Conservation (phyloP, 1,140 invertebrate species). For the Orchesella cincta region DNA sequence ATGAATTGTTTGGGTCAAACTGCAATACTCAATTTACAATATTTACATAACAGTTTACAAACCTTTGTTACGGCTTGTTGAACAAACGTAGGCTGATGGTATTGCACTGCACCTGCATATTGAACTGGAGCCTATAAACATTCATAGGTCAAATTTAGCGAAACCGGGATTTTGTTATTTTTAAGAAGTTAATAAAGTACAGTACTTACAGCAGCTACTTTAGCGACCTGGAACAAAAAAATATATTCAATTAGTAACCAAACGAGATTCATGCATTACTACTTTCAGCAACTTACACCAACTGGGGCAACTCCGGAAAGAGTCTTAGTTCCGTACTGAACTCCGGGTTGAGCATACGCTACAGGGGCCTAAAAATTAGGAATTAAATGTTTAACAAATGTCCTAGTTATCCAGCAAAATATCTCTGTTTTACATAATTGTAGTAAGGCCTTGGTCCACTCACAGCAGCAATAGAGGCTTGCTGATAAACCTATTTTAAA, state of each 20-base stretch:
- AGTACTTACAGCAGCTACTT: background rate
- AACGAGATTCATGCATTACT: no score
- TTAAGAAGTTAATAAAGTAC: background rate
- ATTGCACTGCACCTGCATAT: background rate
- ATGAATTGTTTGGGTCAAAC: no score
- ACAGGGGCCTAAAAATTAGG: background rate
- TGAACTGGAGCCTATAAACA: background rate
- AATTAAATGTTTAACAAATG: background rate
- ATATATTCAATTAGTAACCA: background rate
- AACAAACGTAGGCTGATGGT: background rate
- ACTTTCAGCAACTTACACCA: background rate
- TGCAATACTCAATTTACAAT: no score
- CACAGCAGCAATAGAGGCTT: constrained; percentile 13
- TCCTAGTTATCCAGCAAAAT: background rate
- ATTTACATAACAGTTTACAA: no score
- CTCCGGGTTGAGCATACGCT: background rate
- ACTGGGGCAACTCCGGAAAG: background rate
- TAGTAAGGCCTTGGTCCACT: background rate
- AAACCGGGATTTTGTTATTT: background rate
- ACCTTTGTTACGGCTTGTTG: background rate
- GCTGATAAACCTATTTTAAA: background rate
- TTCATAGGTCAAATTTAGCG: background rate
- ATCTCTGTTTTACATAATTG: background rate
- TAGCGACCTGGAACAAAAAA: background rate
- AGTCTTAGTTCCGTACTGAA: background rate